A percentile compares a stretch with the other conserved stretches of the same genome.
Evolutionary conservation across 1,140 invertebrate genomes (phyloP).

Genomic region (Drosophila busckii): DNA sequence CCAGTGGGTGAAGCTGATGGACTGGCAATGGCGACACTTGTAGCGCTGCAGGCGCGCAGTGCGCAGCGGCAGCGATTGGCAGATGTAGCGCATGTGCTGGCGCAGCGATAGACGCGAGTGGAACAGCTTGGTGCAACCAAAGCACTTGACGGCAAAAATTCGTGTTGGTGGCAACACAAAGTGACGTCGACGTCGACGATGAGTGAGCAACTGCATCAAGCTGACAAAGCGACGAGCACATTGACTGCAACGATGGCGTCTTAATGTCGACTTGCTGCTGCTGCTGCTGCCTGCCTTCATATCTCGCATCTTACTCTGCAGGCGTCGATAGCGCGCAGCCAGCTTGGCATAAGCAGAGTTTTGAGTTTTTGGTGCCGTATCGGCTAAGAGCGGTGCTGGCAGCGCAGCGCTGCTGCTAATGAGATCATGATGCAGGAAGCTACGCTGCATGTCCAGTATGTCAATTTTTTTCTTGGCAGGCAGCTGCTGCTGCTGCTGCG

Average conservation of each 20-base stretch:
- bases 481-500: slow-evolving; percentile 13
- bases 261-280: not conserved
- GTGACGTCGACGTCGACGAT: slow-evolving; percentile 33
- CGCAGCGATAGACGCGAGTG: slow-evolving; percentile 41
- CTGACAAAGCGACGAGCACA: slow-evolving; percentile 32
- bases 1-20: slow-evolving; percentile 67
- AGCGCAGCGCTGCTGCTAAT: slow-evolving; percentile 20
- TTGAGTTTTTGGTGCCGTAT: slow-evolving; percentile 1
- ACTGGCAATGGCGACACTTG: slow-evolving; percentile 63
- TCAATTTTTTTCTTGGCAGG: slow-evolving; percentile 54
- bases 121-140: slow-evolving; percentile 52
- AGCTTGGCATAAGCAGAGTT: slow-evolving; percentile 40
- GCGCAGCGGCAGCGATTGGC: slow-evolving; percentile 56
- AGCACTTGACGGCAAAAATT: slow-evolving; percentile 40
- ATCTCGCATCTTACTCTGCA: slow-evolving; percentile 42
- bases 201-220: slow-evolving; percentile 28
- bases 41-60: slow-evolving; percentile 52
- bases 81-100: slow-evolving; percentile 69
- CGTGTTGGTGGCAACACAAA: slow-evolving; percentile 19
- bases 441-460: slow-evolving; percentile 66
- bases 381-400: not conserved
- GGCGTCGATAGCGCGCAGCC: slow-evolving; percentile 38
- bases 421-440: slow-evolving; percentile 62
- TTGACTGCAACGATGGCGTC: slow-evolving; percentile 21
- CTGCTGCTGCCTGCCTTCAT: slow-evolving; percentile 27